Conservation (phyloP, 2,888 invertebrate genomes). For the Entomobrya proxima region DNA sequence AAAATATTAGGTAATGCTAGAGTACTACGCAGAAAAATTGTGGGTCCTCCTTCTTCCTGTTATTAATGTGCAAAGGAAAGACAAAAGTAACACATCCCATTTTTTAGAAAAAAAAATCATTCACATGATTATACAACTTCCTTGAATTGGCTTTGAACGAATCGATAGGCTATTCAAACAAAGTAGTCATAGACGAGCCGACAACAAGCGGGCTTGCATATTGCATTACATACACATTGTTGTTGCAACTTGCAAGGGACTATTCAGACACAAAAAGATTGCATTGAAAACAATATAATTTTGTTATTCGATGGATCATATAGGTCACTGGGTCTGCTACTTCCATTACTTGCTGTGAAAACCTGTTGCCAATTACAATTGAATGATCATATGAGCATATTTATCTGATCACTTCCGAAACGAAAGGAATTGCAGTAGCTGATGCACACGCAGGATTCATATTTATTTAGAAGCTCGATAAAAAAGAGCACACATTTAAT, state of each 20-base stretch:
- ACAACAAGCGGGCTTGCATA: no score
- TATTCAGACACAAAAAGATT: not conserved
- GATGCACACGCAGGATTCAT: no score
- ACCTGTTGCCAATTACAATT: constrained; percentile 64
- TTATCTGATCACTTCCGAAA: constrained; percentile 64
- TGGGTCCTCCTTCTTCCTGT: constrained; percentile 52
- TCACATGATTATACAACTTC: constrained; percentile 59
- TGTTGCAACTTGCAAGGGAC: not conserved
- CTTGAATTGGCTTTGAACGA: constrained; percentile 34
- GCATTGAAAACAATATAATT: no score
- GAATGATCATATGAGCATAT: constrained; percentile 30
- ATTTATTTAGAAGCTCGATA: not conserved
- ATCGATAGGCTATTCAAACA: no score
- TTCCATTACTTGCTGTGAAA: constrained; percentile 29
- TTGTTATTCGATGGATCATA: constrained; percentile 53
- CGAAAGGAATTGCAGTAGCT: no score
- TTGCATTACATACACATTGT: not conserved
- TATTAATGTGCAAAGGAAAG: constrained; percentile 43
- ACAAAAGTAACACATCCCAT: constrained; percentile 44
- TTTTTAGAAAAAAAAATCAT: constrained; percentile 36
- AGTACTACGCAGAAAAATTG: constrained; percentile 37
- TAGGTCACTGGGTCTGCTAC: constrained; percentile 62
- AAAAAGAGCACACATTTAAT: not conserved
- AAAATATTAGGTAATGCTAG: not conserved
- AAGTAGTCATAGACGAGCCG: no score